phyloP scores from a whole-genome alignment of 2,888 invertebrate species.

The Meliscaeva auricollis region DNA sequence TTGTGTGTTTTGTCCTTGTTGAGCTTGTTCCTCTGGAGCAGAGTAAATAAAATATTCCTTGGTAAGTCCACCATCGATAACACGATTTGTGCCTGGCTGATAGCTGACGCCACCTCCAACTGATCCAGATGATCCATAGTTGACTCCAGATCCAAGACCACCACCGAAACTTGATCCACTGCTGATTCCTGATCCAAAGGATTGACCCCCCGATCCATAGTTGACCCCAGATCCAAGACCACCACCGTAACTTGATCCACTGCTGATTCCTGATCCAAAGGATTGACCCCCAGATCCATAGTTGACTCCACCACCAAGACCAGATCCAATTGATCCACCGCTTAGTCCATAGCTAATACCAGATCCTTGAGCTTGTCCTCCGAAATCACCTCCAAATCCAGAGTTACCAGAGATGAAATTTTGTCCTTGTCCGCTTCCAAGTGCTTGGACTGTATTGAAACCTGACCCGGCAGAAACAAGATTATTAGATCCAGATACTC shows the following conservation, averaged over 20 bases:
- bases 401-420: conserved; percentile 21
- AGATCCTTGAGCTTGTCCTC: not conserved
- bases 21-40: conserved; percentile 15
- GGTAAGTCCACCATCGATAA: conserved; percentile 26
- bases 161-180: not conserved
- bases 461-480: conserved; percentile 27
- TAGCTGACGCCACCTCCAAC: not conserved
- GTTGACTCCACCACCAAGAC: not conserved
- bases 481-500: not conserved
- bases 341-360: not conserved
- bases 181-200: not conserved
- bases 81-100: not conserved
- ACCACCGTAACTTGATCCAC: not conserved
- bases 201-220: not conserved
- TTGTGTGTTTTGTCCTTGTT: not conserved
- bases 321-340: conserved; percentile 8
- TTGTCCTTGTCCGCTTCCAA: not conserved
- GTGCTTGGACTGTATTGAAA: not conserved
- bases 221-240: conserved; percentile 2
- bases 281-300: not conserved
- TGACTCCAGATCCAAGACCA: conserved; percentile 2
- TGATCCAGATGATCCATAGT: conserved; percentile 16
- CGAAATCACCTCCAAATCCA: conserved; percentile 42
- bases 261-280: not conserved
- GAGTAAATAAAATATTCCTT: conserved; percentile 22